A percentile compares a stretch with the other conserved stretches of the same genome.
These are phyloP conservation scores for Vimba vimba DNA, from an alignment of 2,113 vertebrate species.

Conservation along the genomic window DNA sequence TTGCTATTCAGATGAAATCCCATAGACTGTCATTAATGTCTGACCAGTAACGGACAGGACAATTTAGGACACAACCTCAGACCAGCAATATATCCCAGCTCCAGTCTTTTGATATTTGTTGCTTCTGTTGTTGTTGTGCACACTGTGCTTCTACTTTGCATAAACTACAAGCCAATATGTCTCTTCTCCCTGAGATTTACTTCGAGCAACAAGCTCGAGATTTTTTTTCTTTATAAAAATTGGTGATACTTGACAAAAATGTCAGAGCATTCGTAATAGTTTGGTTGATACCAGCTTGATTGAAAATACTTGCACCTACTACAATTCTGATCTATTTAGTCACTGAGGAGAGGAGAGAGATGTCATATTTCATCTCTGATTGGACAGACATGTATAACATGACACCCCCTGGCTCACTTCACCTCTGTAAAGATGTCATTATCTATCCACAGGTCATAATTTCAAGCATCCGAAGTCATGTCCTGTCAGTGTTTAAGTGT, in stretches of 20 bases:
- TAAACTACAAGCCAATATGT: neutral
- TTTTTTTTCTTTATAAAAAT: neutral
- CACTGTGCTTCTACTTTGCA: neutral
- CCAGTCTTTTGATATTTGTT: neutral
- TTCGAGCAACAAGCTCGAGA: neutral
- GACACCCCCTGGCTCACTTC: neutral
- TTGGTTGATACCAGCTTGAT: neutral
- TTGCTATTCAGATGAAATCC: neutral
- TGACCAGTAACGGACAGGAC: neutral
- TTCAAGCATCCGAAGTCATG: neutral
- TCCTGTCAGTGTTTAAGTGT: conserved; percentile 5
- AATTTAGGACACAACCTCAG: neutral
- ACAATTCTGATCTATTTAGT: conserved; percentile 55
- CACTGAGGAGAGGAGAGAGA: neutral
- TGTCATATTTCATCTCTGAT: conserved; percentile 37
- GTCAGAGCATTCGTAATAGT: neutral
- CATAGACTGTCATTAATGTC: neutral
- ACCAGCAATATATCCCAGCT: neutral
- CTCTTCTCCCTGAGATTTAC: neutral
- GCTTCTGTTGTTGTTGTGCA: neutral
- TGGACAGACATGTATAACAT: conserved; percentile 16
- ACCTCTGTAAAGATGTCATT: neutral
- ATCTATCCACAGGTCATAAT: conserved; percentile 16
- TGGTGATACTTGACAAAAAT: neutral
- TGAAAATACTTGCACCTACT: neutral